phyloP scores from a whole-genome alignment of 1,140 invertebrate genomes.

The Tetragonula clypearis region DNA sequence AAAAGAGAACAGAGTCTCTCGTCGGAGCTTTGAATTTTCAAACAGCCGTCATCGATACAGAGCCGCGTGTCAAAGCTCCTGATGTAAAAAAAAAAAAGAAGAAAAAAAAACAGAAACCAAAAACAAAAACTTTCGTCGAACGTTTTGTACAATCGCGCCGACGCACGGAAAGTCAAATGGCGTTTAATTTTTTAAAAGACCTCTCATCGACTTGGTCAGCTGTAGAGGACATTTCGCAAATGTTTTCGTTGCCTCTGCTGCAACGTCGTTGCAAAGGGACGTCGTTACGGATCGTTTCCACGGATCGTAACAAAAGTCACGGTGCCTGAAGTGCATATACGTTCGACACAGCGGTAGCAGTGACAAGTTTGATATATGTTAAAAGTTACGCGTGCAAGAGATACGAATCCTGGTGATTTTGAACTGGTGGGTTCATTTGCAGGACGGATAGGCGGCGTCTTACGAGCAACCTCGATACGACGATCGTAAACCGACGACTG shows the following conservation, averaged over 20 bases:
- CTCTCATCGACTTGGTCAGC: not conserved
- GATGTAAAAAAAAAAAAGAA: too few species aligned
- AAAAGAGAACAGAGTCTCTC: too few species aligned
- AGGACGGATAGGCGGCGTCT: not conserved
- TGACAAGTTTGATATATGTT: not conserved
- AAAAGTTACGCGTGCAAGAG: slow-evolving; percentile 1
- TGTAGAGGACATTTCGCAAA: not conserved
- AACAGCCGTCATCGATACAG: too few species aligned
- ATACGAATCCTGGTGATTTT: not conserved
- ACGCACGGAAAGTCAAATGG: too few species aligned
- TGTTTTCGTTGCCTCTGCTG: too few species aligned
- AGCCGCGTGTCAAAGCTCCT: too few species aligned
- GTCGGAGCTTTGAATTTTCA: too few species aligned
- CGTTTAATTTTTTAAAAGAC: not conserved
- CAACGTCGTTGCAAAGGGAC: not conserved
- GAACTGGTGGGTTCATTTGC: not conserved
- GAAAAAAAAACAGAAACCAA: not conserved
- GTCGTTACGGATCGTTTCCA: too few species aligned
- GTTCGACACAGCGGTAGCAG: not conserved
- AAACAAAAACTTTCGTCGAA: too few species aligned
- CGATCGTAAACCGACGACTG: slow-evolving; percentile 36
- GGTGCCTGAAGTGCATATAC: not conserved
- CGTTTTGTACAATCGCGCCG: too few species aligned
- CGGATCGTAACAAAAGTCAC: too few species aligned
- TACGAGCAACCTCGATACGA: not conserved